Conservation (phyloP, 2,888 invertebrate species). For the Synanthedon formicaeformis region DNA sequence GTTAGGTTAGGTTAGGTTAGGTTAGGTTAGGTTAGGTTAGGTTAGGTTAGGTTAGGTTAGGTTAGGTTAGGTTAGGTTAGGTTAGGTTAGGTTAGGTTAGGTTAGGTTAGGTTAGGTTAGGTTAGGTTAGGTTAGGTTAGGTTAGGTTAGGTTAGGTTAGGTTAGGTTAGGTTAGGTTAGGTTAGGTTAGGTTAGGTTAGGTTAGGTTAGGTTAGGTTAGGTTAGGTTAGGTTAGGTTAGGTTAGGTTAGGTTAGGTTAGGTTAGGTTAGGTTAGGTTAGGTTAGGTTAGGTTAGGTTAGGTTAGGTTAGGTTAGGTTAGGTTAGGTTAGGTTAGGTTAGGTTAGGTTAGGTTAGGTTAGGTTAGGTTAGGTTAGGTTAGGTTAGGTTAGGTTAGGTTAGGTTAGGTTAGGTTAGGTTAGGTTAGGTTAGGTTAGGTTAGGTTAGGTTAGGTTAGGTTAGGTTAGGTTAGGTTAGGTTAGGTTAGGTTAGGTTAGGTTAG, state of each 20-base stretch:
- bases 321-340: no score
- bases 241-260: conserved; percentile 2
- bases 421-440: no score
- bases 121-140: conserved; percentile 2
- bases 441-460: no score
- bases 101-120: conserved; percentile 2
- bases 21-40: conserved; percentile 2
- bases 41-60: conserved; percentile 2
- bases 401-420: no score
- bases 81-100: conserved; percentile 2
- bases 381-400: no score
- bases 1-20: conserved; percentile 1
- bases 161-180: conserved; percentile 2
- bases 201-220: conserved; percentile 1
- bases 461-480: no score
- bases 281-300: conserved; percentile 2
- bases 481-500: no score
- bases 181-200: conserved; percentile 1
- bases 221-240: conserved; percentile 2
- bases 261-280: conserved; percentile 2
- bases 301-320: conserved; percentile 2
- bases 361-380: no score
- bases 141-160: conserved; percentile 2
- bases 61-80: conserved; percentile 2
- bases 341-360: no score